These are phyloP conservation scores for Henricia sp. DNA, from an alignment of 53 echinoderm and acorn worm species.

Conservation along the genomic window DNA sequence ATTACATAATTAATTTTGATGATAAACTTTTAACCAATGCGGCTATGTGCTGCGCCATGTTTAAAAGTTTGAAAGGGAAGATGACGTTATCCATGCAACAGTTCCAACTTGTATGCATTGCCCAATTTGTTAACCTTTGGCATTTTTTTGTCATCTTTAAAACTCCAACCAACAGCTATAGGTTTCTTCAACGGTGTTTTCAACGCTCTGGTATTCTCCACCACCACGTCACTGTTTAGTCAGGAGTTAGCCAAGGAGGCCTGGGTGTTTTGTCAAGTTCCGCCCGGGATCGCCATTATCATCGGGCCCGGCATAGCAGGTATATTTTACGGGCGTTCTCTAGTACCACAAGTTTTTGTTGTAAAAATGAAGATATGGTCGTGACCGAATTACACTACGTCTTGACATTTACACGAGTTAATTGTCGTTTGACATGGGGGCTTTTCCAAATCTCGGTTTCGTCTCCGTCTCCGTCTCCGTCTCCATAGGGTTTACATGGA, in stretches of 20 bases:
- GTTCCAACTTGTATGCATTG: no score
- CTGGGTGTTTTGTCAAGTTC: slow-evolving; percentile 90
- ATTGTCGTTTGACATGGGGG: no score
- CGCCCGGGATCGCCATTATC: slow-evolving; percentile 92
- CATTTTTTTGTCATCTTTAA: no score
- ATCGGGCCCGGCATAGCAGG: slow-evolving; percentile 95
- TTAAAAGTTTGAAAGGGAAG: no score
- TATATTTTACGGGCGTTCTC: neutral
- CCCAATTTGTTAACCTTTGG: neutral
- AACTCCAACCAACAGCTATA: slow-evolving; percentile 63
- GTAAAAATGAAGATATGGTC: no score
- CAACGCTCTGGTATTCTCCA: slow-evolving; percentile 87
- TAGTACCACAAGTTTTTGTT: neutral
- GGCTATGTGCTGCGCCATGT: no score
- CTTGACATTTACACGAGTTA: no score
- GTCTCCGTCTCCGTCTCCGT: no score
- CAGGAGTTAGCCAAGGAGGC: slow-evolving; percentile 76
- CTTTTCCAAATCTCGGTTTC: no score
- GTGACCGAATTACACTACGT: no score
- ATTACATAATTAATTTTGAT: neutral
- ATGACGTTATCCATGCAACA: no score
- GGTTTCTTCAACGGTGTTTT: slow-evolving; percentile 95
- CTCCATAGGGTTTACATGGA: no score
- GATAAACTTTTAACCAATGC: neutral
- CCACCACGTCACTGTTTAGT: slow-evolving; percentile 77